These are phyloP conservation scores for Cathartes aura DNA, from an alignment of 2,113 vertebrate genomes.

Conservation along the genomic window DNA sequence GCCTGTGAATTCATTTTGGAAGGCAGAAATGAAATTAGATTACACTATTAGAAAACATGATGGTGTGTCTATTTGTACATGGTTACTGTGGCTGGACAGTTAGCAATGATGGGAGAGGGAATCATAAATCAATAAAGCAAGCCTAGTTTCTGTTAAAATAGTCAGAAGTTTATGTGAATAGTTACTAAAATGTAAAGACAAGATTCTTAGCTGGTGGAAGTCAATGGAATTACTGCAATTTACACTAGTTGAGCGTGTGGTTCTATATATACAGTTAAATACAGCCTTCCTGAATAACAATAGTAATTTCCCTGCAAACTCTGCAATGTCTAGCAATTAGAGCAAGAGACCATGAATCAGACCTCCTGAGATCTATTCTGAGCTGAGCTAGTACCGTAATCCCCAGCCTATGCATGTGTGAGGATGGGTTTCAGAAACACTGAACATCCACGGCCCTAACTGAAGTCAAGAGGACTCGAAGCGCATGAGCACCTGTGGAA, in stretches of 20 bases:
- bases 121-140: background rate
- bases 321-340: background rate
- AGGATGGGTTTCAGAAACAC: background rate
- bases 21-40: background rate
- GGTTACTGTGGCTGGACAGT: background rate
- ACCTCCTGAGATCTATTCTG: background rate
- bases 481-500: background rate
- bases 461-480: background rate
- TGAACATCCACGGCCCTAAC: background rate
- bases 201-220: background rate
- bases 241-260: background rate
- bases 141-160: background rate
- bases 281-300: background rate
- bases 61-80: background rate
- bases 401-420: fast-evolving
- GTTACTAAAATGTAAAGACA: background rate
- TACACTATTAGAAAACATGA: background rate
- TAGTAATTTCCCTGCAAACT: conserved; percentile 19
- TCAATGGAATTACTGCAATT: background rate
- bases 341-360: background rate
- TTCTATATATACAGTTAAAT: background rate
- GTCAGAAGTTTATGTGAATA: background rate
- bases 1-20: conserved; percentile 20
- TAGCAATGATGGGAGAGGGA: background rate
- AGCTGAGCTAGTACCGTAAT: background rate